Base-by-base conservation (phyloP, 1,140 invertebrate species). In the Formica exsecta region DNA sequence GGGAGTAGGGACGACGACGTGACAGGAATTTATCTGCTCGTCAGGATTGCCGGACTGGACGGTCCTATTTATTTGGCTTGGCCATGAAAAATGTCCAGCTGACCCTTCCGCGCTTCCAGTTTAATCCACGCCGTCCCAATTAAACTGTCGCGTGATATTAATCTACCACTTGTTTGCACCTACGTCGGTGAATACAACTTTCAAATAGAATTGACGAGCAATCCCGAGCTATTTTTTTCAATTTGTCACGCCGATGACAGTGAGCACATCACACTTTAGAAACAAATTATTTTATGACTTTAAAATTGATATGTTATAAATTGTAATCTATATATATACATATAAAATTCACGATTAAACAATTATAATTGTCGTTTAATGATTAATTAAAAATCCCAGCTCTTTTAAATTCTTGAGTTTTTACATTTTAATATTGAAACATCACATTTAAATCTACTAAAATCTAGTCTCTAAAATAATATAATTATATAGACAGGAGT, bases 91-190 rank as follows among this genome's bases (percentile, higher is more conserved):
- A 83, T 83, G 79, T 83, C 68, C 79, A 83, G 38, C 79, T 83
- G 79, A 71, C 79, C 68, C 79, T 83, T 83, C 79, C 79, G 38
- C 79, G 79, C 79, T 61, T 48, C 44, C 68, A 83, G 79, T 83
- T 83, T 83, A 73, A 83, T 83, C 79, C 79, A 74, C 79, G 79
- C 54, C 29, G n/a, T 38, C 79, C 79, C 79, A 73, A 83, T 83
- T 83, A 83, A 83, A 83, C 79, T 83, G 79, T 83, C 79, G 73
- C 79, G 68, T 83, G 79, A 83, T 83, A 83, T 83, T 83, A 83
- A 83, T 83, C 79, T 83, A 62, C 79, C 79, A 83, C 79, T 83
- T 83, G 79, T 83, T 83, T 83, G 79, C 79, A 83, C 54, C 79
- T 73, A 83, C 32, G 68, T 73, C 79, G 44, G 66, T 74, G 79